These are phyloP conservation scores for Grammomys dolichurus DNA, from an alignment of 2,113 vertebrate species.

Conservation along the genomic window DNA sequence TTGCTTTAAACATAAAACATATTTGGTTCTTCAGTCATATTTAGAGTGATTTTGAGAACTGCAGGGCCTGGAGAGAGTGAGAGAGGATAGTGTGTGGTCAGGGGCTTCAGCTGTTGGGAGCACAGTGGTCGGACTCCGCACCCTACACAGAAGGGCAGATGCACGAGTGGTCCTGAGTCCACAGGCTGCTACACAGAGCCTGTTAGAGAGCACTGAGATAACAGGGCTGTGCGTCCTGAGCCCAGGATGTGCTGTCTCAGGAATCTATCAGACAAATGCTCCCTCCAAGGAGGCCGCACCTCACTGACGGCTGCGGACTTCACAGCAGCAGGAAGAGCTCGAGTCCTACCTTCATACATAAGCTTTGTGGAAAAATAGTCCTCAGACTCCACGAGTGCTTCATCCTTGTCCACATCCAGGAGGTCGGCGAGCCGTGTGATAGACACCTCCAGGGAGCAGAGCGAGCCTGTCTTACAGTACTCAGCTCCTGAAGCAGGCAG, in stretches of 20 bases:
- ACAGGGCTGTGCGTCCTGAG: neutral
- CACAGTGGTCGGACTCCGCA: fast-evolving
- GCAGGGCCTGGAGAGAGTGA: neutral
- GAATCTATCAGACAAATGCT: neutral
- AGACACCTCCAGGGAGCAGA: conserved; percentile 94
- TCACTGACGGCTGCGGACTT: neutral
- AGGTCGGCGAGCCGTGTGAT: conserved; percentile 93
- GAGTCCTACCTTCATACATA: conserved; percentile 95
- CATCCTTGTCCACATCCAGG: conserved; percentile 91
- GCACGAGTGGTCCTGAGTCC: neutral
- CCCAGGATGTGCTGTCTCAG: too few relatives aligned
- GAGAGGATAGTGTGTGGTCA: neutral
- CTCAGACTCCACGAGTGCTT: conserved; percentile 90
- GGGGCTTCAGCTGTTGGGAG: neutral
- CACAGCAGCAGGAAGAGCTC: neutral
- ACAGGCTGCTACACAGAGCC: fast-evolving
- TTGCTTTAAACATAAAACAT: neutral
- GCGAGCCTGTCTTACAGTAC: conserved; percentile 93
- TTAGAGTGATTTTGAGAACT: neutral
- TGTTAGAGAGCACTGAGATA: neutral
- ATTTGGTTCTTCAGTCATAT: neutral
- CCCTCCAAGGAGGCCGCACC: neutral
- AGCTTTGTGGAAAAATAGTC: conserved; percentile 93
- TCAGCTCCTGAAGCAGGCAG: conserved; percentile 90
- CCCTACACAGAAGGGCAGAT: fast-evolving